Conservation (phyloP, 2,888 invertebrate species). For the Endotricha flammealis region DNA sequence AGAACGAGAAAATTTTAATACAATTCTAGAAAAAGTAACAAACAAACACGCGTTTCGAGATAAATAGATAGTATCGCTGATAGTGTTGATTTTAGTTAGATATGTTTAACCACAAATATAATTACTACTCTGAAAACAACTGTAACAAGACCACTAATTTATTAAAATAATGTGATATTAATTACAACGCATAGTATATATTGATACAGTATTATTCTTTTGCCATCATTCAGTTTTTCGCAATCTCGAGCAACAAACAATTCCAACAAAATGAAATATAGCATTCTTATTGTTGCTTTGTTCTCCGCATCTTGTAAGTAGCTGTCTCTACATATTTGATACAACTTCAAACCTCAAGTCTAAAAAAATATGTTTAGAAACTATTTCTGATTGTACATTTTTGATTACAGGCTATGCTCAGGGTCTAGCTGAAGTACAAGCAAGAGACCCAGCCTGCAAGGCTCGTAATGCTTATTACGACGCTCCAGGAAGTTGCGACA, state of each 20-base stretch:
- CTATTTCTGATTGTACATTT: no score
- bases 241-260: slow-evolving; percentile 9
- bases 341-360: no score
- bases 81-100: no score
- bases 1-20: no score
- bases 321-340: background rate
- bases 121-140: slow-evolving; percentile 18
- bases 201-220: slow-evolving; percentile 9
- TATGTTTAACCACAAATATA: slow-evolving; percentile 10
- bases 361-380: no score
- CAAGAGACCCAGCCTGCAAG: slow-evolving; percentile 36
- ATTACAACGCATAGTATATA: slow-evolving; percentile 32
- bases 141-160: slow-evolving; percentile 14
- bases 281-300: slow-evolving; percentile 24
- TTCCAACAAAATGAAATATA: slow-evolving; percentile 29
- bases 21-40: no score
- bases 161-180: slow-evolving; percentile 18
- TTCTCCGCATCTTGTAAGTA: slow-evolving; percentile 32
- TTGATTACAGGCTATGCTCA: slow-evolving; percentile 14
- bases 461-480: slow-evolving; percentile 79
- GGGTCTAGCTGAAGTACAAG: background rate
- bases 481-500: slow-evolving; percentile 81
- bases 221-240: slow-evolving; percentile 19
- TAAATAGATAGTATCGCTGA: no score
- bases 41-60: no score